Evolutionary conservation across 1,140 invertebrate species (phyloP).

Genomic region (Melanaphis sacchari): DNA sequence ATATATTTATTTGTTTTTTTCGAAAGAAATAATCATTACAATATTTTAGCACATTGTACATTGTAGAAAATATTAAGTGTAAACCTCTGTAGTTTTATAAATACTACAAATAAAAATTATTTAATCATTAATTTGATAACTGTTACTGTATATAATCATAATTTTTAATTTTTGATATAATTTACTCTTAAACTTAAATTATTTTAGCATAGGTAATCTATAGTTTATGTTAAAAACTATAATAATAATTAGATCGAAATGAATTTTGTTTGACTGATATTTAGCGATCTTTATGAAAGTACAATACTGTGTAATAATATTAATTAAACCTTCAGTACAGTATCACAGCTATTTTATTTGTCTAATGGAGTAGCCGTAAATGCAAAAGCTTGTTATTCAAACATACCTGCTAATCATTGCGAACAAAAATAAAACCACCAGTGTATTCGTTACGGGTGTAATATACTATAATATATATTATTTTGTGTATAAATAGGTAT

Average conservation of each 20-base stretch:
- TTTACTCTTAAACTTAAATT: not conserved
- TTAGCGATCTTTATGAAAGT: not conserved
- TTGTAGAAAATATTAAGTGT: not conserved
- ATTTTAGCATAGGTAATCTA: not conserved
- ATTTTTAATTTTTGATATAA: not conserved
- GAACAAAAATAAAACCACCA: not conserved
- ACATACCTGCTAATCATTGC: not conserved
- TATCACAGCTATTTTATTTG: not conserved
- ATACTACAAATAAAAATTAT: not conserved
- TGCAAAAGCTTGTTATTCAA: not conserved
- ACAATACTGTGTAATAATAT: not conserved
- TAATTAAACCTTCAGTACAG: not conserved
- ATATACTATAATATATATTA: not conserved
- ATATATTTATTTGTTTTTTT: too few species aligned
- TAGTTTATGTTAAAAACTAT: not conserved
- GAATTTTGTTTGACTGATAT: not conserved
- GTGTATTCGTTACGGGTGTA: not conserved
- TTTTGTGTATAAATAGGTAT: not conserved
- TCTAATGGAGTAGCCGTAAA: not conserved
- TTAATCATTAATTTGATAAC: not conserved
- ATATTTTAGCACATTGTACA: too few species aligned
- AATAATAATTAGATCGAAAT: not conserved
- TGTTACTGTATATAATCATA: not conserved
- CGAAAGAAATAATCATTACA: too few species aligned
- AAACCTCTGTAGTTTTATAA: not conserved